A percentile compares a stretch with the other conserved stretches of the same genome.
Conservation (phyloP, 2,888 invertebrate species). For the Rhaphigaster nebulosa region DNA sequence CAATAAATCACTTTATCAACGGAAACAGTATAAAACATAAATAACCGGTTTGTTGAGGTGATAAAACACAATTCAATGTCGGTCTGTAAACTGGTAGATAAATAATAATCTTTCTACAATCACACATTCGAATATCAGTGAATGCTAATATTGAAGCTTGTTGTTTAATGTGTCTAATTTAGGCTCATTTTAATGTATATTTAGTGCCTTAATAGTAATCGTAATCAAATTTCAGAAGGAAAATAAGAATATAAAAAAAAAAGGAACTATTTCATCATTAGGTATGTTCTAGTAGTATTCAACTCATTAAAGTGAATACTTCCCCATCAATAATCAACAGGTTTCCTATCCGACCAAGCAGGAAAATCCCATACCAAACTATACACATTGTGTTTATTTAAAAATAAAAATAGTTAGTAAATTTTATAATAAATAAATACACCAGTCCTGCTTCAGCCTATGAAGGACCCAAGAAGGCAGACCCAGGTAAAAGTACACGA, state of each 20-base stretch:
- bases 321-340: background rate
- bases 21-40: slow-evolving; percentile 9
- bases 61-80: background rate
- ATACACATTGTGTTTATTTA: background rate
- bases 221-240: background rate
- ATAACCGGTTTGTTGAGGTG: background rate
- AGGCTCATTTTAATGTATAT: background rate
- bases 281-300: background rate
- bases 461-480: too few species aligned
- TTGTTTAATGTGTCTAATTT: background rate
- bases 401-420: too few species aligned
- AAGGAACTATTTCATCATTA: background rate
- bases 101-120: background rate
- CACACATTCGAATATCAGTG: background rate
- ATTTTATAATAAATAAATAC: too few species aligned
- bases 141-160: background rate
- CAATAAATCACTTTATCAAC: background rate
- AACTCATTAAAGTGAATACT: background rate
- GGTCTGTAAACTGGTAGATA: background rate
- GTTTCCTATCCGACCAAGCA: background rate
- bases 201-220: background rate
- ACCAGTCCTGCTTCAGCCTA: too few species aligned
- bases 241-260: background rate
- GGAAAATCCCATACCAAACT: background rate
- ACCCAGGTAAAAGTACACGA: too few species aligned